Base-by-base conservation (phyloP, 2,888 invertebrate species). In the Piscicola geometra region DNA sequence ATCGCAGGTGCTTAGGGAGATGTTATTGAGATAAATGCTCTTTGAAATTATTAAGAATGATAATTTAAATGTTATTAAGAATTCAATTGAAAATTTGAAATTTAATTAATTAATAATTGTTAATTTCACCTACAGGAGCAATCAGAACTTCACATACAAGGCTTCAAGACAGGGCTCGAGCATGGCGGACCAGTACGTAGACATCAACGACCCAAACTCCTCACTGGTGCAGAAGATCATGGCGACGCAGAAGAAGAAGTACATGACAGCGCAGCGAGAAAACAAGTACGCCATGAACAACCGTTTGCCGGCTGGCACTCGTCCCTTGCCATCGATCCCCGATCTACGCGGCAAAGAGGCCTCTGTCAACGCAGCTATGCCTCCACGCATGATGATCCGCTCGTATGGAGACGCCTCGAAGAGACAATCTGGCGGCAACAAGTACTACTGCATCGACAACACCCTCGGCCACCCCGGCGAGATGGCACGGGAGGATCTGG, bases 201-300 rank as follows among this genome's bases (percentile, higher is more conserved):
- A 76, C 50, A 60, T 76, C 71, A 64, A 71, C 33, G 76, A 76
- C 36, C 73, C 73, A 1, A 73, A 73, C 41, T 64, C 35, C 15
- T 64, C 64, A 9, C 66, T 76, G 33, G 71, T 71, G n/a, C 76
- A 71, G 47, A 76, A 76, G 76, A 60, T 71, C 32, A 41, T 70
- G 35, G 71, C 50, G 18, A 71, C 56, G 15, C 52, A 73, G 35
- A 73, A 56, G 1, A 36, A 75, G 35, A 32, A 41, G 25, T 75
- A 47, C 50, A 21, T 18, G 2, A 33, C 41, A 3, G 75, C 68
- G 3, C 36, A 64, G 21, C 0, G 66, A 9, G 76, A 76, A 60
- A 76, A 76, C 76, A 76, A 71, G 66, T 76, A 76, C 66, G 71
- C 75, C 15, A 64, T 68, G 50, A 75, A 75, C 56, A 47, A 67